phyloP scores from a whole-genome alignment of 2,888 invertebrate genomes.

The Eledone cirrhosa region DNA sequence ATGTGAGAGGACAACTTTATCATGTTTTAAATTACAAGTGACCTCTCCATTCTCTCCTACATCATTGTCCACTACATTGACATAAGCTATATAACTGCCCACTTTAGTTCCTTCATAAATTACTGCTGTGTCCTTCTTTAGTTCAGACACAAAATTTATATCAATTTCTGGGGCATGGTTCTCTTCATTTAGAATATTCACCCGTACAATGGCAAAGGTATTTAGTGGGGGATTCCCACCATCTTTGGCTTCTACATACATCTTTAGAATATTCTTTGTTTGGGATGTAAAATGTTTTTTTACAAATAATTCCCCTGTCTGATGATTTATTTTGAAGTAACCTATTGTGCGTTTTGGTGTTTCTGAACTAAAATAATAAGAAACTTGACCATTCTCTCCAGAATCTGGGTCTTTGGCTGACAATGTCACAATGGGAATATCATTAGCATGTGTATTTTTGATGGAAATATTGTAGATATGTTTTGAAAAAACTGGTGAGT shows the following conservation, averaged over 20 bases:
- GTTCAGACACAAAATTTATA: background rate
- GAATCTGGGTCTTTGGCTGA: slow-evolving; percentile 1
- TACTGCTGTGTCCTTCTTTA: background rate
- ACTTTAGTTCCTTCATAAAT: background rate
- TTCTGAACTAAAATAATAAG: slow-evolving; percentile 7
- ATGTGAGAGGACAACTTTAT: background rate
- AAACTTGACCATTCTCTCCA: background rate
- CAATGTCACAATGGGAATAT: background rate
- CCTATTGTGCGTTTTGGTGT: background rate
- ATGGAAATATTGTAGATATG: slow-evolving; percentile 12
- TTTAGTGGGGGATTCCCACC: slow-evolving; percentile 3
- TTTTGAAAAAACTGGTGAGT: slow-evolving; percentile 34
- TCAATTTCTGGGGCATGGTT: background rate
- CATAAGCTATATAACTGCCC: slow-evolving; percentile 20
- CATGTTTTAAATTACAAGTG: slow-evolving; percentile 1
- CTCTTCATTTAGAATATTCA: background rate
- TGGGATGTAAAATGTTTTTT: background rate
- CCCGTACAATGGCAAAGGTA: background rate
- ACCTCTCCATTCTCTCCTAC: slow-evolving; percentile 9
- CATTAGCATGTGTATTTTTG: background rate
- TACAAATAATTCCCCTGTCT: background rate
- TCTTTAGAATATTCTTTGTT: background rate
- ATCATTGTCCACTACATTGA: slow-evolving; percentile 9
- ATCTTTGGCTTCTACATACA: slow-evolving; percentile 20
- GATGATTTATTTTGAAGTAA: background rate